Evolutionary conservation across 2,888 invertebrate species (phyloP).

Genomic region (Heteropelma amictum): DNA sequence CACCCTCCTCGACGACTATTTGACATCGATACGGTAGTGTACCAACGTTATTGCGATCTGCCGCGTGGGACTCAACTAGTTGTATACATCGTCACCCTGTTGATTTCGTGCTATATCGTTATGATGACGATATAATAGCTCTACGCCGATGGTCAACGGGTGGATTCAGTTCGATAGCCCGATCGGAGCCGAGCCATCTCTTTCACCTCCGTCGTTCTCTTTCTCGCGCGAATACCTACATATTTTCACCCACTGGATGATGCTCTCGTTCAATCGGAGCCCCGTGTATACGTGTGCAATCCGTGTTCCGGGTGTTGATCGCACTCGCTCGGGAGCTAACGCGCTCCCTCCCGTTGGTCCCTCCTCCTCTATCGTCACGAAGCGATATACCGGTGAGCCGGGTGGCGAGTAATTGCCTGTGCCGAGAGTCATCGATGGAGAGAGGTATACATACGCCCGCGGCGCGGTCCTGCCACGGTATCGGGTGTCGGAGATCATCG

Average conservation of each 20-base stretch:
- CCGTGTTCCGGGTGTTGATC: constrained; percentile 19
- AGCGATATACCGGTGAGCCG: constrained; percentile 31
- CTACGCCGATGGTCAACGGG: constrained; percentile 66
- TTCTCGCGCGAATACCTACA: constrained; percentile 33
- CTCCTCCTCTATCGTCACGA: constrained; percentile 37
- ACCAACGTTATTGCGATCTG: constrained; percentile 69
- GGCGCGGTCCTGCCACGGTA: constrained; percentile 19
- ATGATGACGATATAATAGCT: constrained; percentile 77
- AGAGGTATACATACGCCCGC: constrained; percentile 18
- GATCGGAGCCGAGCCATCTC: constrained; percentile 25
- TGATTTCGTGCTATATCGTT: constrained; percentile 77
- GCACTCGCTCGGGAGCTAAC: background rate
- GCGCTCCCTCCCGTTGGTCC: constrained; percentile 7
- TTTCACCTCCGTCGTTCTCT: constrained; percentile 11
- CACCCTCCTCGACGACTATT: background rate
- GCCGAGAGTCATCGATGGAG: constrained; percentile 56
- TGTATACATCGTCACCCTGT: constrained; percentile 72
- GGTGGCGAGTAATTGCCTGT: constrained; percentile 53
- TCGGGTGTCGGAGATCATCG: constrained; percentile 56
- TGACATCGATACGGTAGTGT: background rate
- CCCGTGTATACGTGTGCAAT: background rate
- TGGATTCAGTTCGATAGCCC: constrained; percentile 70
- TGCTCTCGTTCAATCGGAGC: constrained; percentile 18
- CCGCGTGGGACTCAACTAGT: constrained; percentile 68
- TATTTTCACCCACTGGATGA: constrained; percentile 47